These are phyloP conservation scores for Brachionichthys hirsutus DNA, from an alignment of 2,113 vertebrate genomes.

Conservation along the genomic window DNA sequence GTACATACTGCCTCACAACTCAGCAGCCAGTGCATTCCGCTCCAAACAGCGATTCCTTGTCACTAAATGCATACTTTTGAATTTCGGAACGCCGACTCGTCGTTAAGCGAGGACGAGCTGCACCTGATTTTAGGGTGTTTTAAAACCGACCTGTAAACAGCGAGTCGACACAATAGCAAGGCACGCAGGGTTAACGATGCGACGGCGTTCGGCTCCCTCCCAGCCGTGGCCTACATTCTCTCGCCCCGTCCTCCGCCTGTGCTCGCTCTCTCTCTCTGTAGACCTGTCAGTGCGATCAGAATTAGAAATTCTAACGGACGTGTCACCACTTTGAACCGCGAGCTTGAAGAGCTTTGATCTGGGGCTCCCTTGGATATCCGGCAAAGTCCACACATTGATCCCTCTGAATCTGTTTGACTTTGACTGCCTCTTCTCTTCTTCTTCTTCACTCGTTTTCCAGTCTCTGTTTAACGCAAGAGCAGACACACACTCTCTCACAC, in stretches of 20 bases:
- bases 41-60: too few relatives aligned
- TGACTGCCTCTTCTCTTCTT: conserved; percentile 56
- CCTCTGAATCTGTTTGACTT: conserved; percentile 70
- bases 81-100: too few relatives aligned
- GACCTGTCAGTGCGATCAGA: conserved; percentile 69
- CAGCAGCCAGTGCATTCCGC: too few relatives aligned
- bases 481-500: conserved; percentile 14
- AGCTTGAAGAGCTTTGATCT: conserved; percentile 70
- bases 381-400: conserved; percentile 71
- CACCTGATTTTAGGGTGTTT: too few relatives aligned
- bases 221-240: conserved; percentile 64
- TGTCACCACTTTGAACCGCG: conserved; percentile 74
- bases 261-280: conserved; percentile 40
- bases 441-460: conserved; percentile 8
- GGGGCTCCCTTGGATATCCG: conserved; percentile 58
- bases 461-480: conserved; percentile 12
- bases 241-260: conserved; percentile 36
- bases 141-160: too few relatives aligned
- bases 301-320: conserved; percentile 73
- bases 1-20: too few relatives aligned
- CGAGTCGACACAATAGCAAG: too few relatives aligned
- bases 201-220: too few relatives aligned
- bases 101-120: too few relatives aligned
- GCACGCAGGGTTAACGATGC: too few relatives aligned
- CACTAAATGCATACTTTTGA: too few relatives aligned